A percentile compares a stretch with the other conserved stretches of the same genome.
phyloP scores from a whole-genome alignment of 2,113 vertebrate species.

The Megalops atlanticus region DNA sequence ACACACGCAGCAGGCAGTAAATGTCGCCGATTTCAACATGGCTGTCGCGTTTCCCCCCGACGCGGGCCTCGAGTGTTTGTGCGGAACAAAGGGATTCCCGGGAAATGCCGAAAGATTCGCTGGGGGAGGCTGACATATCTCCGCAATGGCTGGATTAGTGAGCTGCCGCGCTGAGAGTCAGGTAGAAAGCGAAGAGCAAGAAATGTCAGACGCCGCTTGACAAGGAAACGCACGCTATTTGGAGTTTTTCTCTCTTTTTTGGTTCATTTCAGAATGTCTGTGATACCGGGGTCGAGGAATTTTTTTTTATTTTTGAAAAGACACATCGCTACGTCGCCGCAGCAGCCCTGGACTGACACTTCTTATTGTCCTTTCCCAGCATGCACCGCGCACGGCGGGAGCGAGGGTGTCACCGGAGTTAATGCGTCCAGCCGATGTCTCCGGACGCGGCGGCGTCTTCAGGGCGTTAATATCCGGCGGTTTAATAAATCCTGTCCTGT shows the following conservation, averaged over 20 bases:
- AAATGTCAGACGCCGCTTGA: neutral
- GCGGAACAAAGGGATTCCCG: neutral
- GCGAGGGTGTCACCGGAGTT: neutral
- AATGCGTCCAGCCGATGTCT: neutral
- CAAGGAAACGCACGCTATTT: neutral
- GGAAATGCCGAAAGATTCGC: neutral
- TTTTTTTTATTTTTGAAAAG: neutral
- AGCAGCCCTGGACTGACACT: neutral
- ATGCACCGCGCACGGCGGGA: neutral
- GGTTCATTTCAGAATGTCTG: neutral
- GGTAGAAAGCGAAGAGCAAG: neutral
- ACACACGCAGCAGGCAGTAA: neutral
- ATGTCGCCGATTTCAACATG: neutral
- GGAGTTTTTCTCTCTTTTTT: neutral
- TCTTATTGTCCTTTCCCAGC: neutral
- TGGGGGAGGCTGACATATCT: neutral
- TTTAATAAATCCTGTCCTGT: conserved; percentile 24
- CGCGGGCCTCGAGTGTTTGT: neutral
- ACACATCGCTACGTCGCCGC: neutral
- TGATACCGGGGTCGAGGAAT: neutral
- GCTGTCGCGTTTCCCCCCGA: neutral
- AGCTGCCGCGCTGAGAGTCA: neutral
- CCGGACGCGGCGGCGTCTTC: neutral
- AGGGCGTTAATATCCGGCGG: neutral
- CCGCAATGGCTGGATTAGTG: neutral